Evolutionary conservation across 2,888 invertebrate species (phyloP).

Genomic region (Cheiracanthium punctorium): DNA sequence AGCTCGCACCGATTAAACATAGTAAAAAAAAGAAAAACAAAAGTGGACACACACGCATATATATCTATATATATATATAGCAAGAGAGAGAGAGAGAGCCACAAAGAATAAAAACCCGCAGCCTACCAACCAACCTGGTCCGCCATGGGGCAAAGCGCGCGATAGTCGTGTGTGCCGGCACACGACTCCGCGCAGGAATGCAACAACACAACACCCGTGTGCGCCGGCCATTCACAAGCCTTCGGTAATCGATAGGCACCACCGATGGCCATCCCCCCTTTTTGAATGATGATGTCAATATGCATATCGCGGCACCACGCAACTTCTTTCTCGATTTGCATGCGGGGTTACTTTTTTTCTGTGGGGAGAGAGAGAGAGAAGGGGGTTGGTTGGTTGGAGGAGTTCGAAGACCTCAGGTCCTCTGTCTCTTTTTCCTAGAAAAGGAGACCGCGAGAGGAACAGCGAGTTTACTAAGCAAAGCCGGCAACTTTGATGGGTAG

Average conservation of each 20-base stretch:
- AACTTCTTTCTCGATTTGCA: neutral
- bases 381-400: neutral
- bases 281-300: constrained; percentile 22
- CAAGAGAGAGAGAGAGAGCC: too few species aligned
- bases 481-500: neutral
- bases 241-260: neutral
- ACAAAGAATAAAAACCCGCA: neutral
- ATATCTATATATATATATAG: too few species aligned
- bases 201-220: neutral
- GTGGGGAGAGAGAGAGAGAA: neutral
- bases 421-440: neutral
- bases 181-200: neutral
- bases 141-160: constrained; percentile 25
- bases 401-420: neutral
- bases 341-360: neutral
- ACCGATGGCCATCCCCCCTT: neutral
- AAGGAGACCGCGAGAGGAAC: too few species aligned
- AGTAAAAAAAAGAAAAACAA: too few species aligned
- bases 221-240: neutral
- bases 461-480: too few species aligned
- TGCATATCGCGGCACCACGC: neutral
- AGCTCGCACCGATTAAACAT: too few species aligned
- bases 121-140: constrained; percentile 13
- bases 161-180: constrained; percentile 51
- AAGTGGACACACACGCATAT: too few species aligned